Base-by-base conservation (phyloP, 2,113 vertebrate genomes). In the Parotia lawesii region DNA sequence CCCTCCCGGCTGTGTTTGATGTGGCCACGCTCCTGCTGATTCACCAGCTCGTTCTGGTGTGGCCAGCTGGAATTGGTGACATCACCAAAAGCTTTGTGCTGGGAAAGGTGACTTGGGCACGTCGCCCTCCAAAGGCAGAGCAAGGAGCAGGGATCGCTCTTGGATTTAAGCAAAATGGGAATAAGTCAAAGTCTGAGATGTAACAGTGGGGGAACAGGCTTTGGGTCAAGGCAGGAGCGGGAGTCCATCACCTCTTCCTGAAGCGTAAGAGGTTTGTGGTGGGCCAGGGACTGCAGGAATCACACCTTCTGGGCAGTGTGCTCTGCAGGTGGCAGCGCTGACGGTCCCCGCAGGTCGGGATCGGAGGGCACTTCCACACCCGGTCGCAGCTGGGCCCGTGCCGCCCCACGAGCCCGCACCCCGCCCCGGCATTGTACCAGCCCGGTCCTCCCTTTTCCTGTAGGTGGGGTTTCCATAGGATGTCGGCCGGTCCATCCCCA, bases 401-500 rank as follows among this genome's bases (percentile, higher is more conserved):
- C 62, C 5, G 44, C 57, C n/a, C 66, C n/a, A 15, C 1, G 5
- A 87, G 50, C 81, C 85, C 77, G 74, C 60, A 44, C 38, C 86
- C 64, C 6, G 10, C 69, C 28, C 54, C 67, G 64, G 70, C 91
- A 93, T 80, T 93, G 96, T 95, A 95, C 87, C 92, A 65, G 96
- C 93, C 74, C 54, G 91, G 85, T 91, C 97, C 97, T 98, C 98
- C 98, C 97, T 98, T 98, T 98, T 98, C 98, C 98, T 98, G 98
- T 98, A 98, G 98, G 98, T 97, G 98, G 97, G 95, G 97, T 98
- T 98, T 98, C 98, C 98, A 98, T 98, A 97, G 98, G 98, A 98
- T 96, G 97, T 92, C 94, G 67, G 95, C 95, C 74, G 94, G 95
- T 96, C 95, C 96, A 87, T 92, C 96, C 96, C 96, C 19, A 33